Conservation (phyloP, 2,888 invertebrate species). For the Stomorhina lunata region DNA sequence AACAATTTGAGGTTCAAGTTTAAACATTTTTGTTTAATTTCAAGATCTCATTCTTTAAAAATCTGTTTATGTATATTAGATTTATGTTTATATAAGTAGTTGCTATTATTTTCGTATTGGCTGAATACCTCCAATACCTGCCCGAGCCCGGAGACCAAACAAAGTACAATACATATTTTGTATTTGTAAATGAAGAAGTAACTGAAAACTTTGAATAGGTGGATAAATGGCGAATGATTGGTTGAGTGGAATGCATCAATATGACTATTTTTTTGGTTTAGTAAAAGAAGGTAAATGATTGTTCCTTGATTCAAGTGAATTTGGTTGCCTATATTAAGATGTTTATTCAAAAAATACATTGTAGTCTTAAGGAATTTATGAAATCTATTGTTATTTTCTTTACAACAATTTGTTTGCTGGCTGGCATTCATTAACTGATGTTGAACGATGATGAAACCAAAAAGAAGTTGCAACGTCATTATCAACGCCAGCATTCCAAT, state of each 20-base stretch:
- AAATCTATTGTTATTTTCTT: constrained; percentile 16
- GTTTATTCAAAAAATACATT: not conserved
- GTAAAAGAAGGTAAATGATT: not conserved
- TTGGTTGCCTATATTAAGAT: not conserved
- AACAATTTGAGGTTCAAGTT: too few species aligned
- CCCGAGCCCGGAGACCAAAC: not conserved
- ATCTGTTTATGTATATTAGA: constrained; percentile 23
- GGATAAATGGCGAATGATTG: not conserved
- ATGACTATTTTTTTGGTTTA: not conserved
- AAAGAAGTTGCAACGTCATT: constrained; percentile 36
- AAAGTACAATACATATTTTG: not conserved
- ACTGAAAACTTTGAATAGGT: constrained; percentile 12
- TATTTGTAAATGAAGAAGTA: not conserved
- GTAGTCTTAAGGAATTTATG: not conserved
- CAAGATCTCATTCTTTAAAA: constrained; percentile 7
- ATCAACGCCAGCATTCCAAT: not conserved
- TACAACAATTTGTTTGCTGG: constrained; percentile 1
- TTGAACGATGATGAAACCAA: too few species aligned
- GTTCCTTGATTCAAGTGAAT: too few species aligned
- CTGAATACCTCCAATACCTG: not conserved
- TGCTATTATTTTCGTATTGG: constrained; percentile 10
- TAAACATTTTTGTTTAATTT: not conserved
- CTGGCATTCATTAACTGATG: not conserved
- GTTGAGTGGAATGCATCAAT: constrained; percentile 29
- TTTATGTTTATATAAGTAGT: not conserved